phyloP scores from a whole-genome alignment of 2,888 invertebrate genomes.

The Lasioglossum oenotherae region DNA sequence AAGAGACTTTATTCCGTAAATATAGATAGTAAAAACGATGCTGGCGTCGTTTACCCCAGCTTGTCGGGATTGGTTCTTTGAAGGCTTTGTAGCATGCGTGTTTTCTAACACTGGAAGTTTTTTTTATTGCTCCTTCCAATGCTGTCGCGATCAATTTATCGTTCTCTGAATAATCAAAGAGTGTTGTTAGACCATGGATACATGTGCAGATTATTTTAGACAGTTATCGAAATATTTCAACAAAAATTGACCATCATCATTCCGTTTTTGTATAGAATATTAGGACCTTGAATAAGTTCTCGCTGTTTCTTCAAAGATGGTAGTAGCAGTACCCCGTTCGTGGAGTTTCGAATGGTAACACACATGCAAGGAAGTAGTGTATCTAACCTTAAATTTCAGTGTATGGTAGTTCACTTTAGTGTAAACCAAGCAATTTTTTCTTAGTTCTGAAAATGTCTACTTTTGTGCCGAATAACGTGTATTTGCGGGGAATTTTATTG shows the following conservation, averaged over 20 bases:
- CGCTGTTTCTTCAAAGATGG: no score
- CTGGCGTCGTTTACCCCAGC: background rate
- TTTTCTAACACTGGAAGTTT: background rate
- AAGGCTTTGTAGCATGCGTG: background rate
- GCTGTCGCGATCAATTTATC: background rate
- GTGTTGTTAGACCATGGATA: no score
- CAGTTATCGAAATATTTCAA: background rate
- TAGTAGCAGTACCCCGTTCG: no score
- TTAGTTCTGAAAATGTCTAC: no score
- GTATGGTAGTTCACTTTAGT: no score
- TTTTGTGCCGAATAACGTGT: no score
- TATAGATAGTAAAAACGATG: background rate
- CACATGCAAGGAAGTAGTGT: no score
- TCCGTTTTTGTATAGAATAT: background rate
- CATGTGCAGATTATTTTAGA: background rate
- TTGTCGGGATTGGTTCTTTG: background rate
- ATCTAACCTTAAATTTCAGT: no score
- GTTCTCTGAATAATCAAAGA: background rate
- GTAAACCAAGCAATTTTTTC: no score
- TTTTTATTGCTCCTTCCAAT: background rate
- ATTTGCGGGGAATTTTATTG: no score
- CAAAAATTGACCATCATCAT: background rate
- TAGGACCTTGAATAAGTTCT: no score
- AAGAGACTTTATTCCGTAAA: background rate
- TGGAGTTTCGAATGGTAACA: no score